Base-by-base conservation (phyloP, 2,797 vertebrate species). In the Neosilurus hyrtlii region DNA sequence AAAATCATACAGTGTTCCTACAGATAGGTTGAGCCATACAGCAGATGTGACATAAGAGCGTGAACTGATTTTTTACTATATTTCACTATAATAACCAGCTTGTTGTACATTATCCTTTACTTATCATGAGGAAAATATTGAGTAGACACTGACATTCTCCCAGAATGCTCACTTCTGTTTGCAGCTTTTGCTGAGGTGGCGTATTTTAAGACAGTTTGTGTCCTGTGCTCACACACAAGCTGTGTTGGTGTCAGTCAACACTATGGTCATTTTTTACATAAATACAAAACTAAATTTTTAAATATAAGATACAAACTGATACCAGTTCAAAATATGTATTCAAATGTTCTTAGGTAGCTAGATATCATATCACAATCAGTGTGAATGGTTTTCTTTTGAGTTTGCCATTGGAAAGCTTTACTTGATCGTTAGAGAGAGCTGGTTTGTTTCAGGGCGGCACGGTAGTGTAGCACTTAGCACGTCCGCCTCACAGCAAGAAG, bases 131-230 rank as follows among this genome's bases (percentile, higher is more conserved):
- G 52, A 52, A 56, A 26, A 30, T 11, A 74, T 9, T 11, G 9
- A 1, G 52, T 57, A 26, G 72, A 57, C 24, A 35, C 16, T 74
- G 72, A 26, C 72, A 12, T 59, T 75, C 56, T 61, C 73, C 37
- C 54, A n/a, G 18, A 75, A 37, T 61, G 73, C 73, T 75, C 73
- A 59, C 56, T 75, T 75, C 73, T 37, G 54, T 5, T 37, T 74
- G 52, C 26, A 75, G 22, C 54, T 57, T 57, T 9, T 54, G 26
- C 24, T 16, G 16, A 73, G 43, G 68, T 71, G 68, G 20, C n/a
- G 43, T 72, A 72, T 72, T 72, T 54, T 72, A 15, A 54, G 70
- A 74, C 54, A 57, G 72, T 59, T 59, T 59, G 54, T 75, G 26
- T 75, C 54, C 54, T 30, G 26, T 35, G 9, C 72, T 74, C 26